A percentile compares a stretch with the other conserved stretches of the same genome.
Evolutionary conservation across 2,113 vertebrate species (phyloP).

Genomic region (pig (Sus scrofa)): DNA sequence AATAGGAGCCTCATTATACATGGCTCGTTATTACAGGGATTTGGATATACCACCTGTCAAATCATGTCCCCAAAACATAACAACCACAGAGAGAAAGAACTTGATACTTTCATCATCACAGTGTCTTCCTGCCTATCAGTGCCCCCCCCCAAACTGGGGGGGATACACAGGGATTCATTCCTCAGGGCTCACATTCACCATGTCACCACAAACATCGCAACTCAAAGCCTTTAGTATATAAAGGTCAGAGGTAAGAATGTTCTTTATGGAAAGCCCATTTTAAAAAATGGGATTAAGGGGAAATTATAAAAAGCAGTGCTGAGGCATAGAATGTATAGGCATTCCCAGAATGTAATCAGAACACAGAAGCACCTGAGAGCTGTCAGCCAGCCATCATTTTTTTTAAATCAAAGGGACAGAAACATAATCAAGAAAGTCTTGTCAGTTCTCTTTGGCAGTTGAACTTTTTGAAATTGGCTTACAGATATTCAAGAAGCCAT

Average conservation of each 20-base stretch:
- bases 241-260: not conserved
- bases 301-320: not conserved
- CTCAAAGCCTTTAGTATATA: not conserved
- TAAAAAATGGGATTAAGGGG: not conserved
- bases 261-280: not conserved
- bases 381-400: not conserved
- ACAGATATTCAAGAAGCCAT: slow-evolving; percentile 50
- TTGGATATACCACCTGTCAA: slow-evolving; percentile 69
- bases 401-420: slow-evolving; percentile 44
- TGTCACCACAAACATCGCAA: not conserved
- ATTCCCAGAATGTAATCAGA: not conserved
- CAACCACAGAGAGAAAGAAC: not conserved
- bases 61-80: slow-evolving; percentile 42
- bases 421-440: slow-evolving; percentile 64
- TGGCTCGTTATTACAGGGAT: slow-evolving; percentile 63
- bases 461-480: slow-evolving; percentile 66
- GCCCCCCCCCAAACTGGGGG: not conserved
- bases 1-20: slow-evolving; percentile 60
- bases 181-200: not conserved
- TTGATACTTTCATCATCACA: not conserved
- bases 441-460: slow-evolving; percentile 64
- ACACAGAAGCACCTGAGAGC: not conserved
- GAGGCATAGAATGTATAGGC: not conserved
- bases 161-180: not conserved
- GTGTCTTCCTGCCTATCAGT: not conserved